Conservation (phyloP, 2,797 vertebrate species). For the Tokudaia muenninki region DNA sequence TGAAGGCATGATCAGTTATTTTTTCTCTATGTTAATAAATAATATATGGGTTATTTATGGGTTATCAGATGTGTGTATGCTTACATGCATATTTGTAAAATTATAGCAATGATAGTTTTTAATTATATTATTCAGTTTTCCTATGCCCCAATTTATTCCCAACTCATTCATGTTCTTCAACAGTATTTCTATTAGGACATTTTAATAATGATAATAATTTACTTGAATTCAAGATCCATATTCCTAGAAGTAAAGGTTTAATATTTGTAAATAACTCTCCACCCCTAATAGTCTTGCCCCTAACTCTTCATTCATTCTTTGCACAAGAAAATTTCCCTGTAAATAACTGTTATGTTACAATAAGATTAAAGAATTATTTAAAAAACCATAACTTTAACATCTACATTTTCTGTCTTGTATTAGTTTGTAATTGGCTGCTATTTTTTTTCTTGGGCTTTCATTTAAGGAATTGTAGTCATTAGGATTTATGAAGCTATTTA, state of each 20-base stretch:
- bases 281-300: neutral
- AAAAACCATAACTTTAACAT: neutral
- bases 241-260: constrained; percentile 12
- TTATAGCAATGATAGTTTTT: neutral
- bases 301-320: neutral
- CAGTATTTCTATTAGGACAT: neutral
- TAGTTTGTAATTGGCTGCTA: constrained; percentile 27
- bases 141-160: neutral
- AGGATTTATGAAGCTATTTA: neutral
- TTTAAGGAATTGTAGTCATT: neutral
- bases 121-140: neutral
- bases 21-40: neutral
- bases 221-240: constrained; percentile 30
- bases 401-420: neutral
- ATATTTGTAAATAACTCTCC: constrained; percentile 14
- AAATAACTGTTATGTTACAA: neutral
- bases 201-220: neutral
- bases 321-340: neutral
- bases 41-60: neutral
- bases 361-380: constrained; percentile 17
- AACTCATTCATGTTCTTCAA: neutral
- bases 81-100: neutral
- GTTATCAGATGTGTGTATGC: neutral
- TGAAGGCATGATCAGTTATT: neutral
- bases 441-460: neutral